Base-by-base conservation (phyloP, 2,113 vertebrate genomes). In the Brienomyrus longianalis region DNA sequence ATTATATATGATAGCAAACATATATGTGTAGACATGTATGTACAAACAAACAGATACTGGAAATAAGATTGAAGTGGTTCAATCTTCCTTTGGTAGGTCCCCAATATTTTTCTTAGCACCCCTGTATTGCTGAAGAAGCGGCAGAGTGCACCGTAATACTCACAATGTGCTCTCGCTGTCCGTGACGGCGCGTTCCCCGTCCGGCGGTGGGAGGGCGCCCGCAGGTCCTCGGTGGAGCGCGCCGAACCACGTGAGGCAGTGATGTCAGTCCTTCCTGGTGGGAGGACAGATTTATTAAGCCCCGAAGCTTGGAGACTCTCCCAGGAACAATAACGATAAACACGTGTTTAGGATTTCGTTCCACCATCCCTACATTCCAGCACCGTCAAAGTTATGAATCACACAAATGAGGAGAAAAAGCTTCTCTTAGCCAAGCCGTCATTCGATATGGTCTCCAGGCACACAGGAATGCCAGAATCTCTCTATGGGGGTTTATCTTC, bases 341-440 rank as follows among this genome's bases (percentile, higher is more conserved):
- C 94, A 94, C 92, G 92, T 95, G 93, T 95, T 95, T 94, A 93
- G 92, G 92, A 94, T 95, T 94, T 90, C 56, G 91, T 39, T 87
- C 62, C 50, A 19, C 83, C 87, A 77, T 87, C 80, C 88, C 91
- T 52, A 86, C 89, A 90, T 93, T 90, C 90, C 91, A 91, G 80
- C 84, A 19, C 43, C 87, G 90, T 90, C 77, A 88, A 90, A 89
- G 54, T 83, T n/a, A 11, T 50, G 87, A 80, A 84, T 90, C 88
- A 70, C 10, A 70, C 83, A 47, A 51, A 39, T 2, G 27, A 88
- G 59, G 86, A 85, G 27, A 23, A 54, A 13, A 88, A 56, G 77
- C 56, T 19, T 84, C 88, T 31, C 50, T 13, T 21, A 51, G 35
- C 70, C 54, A 21, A 90, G 89, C 48, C 88, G 21, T 77, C 19